Evolutionary conservation across 2,888 invertebrate species (phyloP).

Genomic region (Drosophila acutilabella): DNA sequence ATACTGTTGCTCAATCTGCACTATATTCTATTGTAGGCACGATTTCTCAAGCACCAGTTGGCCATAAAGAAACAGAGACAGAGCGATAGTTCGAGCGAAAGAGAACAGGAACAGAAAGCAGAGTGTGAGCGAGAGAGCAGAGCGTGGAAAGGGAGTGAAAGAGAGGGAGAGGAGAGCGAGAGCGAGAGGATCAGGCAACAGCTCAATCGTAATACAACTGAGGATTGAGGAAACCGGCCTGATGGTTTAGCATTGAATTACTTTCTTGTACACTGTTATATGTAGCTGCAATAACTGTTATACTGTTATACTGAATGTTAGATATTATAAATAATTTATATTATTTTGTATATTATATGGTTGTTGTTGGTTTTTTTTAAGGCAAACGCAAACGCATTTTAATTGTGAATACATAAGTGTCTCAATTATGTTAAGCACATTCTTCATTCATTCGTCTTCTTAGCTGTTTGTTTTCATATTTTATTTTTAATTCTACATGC

Average conservation of each 20-base stretch:
- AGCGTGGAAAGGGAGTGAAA: not conserved
- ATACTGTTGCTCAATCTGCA: slow-evolving; percentile 6
- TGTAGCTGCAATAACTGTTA: slow-evolving; percentile 3
- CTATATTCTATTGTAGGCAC: slow-evolving; percentile 42
- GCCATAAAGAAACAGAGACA: slow-evolving; percentile 8
- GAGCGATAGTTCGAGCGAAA: slow-evolving; percentile 3
- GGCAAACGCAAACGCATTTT: slow-evolving; percentile 69
- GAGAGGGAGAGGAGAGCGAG: not conserved
- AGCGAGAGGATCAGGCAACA: slow-evolving; percentile 44
- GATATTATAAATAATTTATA: slow-evolving; percentile 4
- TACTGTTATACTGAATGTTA: slow-evolving; percentile 22
- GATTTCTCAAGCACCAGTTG: slow-evolving; percentile 61
- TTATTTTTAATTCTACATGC: not conserved
- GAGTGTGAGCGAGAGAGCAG: not conserved
- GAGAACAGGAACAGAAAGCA: slow-evolving; percentile 4
- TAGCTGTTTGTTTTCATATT: not conserved
- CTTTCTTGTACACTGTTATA: slow-evolving; percentile 11
- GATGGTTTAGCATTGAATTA: slow-evolving; percentile 21
- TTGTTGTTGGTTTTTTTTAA: slow-evolving; percentile 37
- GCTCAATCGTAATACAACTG: slow-evolving; percentile 56
- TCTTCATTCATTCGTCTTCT: not conserved
- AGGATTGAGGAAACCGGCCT: slow-evolving; percentile 61
- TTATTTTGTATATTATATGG: slow-evolving; percentile 17
- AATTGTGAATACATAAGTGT: slow-evolving; percentile 55
- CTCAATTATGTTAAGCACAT: slow-evolving; percentile 17